These are phyloP conservation scores for Protonibea diacanthus DNA, from an alignment of 2,797 vertebrate species.

Conservation along the genomic window DNA sequence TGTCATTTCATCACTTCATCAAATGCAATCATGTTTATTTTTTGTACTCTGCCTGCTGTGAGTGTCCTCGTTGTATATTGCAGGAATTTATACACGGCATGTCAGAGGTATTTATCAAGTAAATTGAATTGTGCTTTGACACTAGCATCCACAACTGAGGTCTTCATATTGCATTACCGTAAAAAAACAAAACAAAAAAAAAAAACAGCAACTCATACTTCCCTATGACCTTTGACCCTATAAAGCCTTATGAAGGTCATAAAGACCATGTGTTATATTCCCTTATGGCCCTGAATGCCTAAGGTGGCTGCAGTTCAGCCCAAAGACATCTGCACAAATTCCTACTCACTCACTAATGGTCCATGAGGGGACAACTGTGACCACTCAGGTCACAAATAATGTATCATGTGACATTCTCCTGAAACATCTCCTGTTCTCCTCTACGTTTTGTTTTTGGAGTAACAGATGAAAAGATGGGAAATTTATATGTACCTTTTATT, in stretches of 20 bases:
- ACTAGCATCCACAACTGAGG: background rate
- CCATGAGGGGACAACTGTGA: constrained; percentile 5
- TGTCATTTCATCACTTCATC: background rate
- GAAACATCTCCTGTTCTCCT: background rate
- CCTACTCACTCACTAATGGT: background rate
- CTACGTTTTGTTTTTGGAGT: background rate
- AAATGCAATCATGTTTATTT: constrained; percentile 13
- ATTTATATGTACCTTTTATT: too few relatives aligned
- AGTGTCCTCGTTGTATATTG: constrained; percentile 1
- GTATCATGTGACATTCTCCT: background rate
- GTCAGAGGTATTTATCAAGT: constrained; percentile 30
- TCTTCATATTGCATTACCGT: constrained; percentile 22
- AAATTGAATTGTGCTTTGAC: constrained; percentile 26
- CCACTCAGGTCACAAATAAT: background rate
- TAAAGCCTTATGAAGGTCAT: background rate
- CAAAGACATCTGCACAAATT: constrained; percentile 2
- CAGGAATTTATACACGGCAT: constrained; percentile 8
- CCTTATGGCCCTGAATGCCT: constrained; percentile 17
- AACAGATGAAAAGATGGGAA: too few relatives aligned
- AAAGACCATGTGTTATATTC: constrained; percentile 16
- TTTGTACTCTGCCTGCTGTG: background rate
- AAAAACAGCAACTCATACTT: background rate
- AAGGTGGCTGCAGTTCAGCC: constrained; percentile 6
- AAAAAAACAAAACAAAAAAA: constrained; percentile 1
- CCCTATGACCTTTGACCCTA: constrained; percentile 32